Base-by-base conservation (phyloP, 1,140 invertebrate species). In the Drosophila serrata region DNA sequence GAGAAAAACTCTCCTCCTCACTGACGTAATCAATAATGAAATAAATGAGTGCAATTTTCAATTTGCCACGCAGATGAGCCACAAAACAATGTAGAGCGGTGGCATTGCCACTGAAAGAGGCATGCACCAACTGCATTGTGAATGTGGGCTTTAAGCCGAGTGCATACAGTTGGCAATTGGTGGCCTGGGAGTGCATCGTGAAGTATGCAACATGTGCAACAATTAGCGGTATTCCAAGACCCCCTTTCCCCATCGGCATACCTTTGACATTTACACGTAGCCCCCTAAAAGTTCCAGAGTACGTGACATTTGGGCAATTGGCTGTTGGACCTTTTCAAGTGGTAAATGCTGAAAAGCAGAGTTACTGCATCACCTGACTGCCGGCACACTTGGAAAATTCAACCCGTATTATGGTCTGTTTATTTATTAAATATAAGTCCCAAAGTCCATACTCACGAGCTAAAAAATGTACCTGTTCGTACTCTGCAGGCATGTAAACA, bases 21-120 rank as follows among this genome's bases (percentile, higher is more conserved):
- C 61, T 51, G 39, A 55, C 29, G 19, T 15, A n/a, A 22, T 64
- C 67, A 61, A 87, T 87, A 87, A 87, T 87, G 84, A 72, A 87
- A 87, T 87, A 87, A 87, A 87, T 87, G 84, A 78, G 84, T 73
- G 64, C 81, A 80, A 84, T 87, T 87, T 87, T 88, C 84, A 87
- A 87, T 87, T 87, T 87, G 61, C 76, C 72, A 77, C 75, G 62
- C 84, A 87, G 84, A 82, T 87, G 84, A 88, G 84, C 76, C 84
- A 84, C 85, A 84, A 80, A 87, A 65, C 59, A 61, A 56, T 56
- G 74, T 49, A 39, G 31, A 51, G 73, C 24, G n/a, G 33, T 42
- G 42, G 56, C 29, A 19, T 39, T 49, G 22, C 8, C 19, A 29
- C 35, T 13, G 27, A 31, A 40, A 48, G 9, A 58, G 65, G 42